Percentiles rank a stretch among this genome's conserved stretches.
Conservation (phyloP, 1,140 invertebrate species). For the Eumeta japonica region DNA sequence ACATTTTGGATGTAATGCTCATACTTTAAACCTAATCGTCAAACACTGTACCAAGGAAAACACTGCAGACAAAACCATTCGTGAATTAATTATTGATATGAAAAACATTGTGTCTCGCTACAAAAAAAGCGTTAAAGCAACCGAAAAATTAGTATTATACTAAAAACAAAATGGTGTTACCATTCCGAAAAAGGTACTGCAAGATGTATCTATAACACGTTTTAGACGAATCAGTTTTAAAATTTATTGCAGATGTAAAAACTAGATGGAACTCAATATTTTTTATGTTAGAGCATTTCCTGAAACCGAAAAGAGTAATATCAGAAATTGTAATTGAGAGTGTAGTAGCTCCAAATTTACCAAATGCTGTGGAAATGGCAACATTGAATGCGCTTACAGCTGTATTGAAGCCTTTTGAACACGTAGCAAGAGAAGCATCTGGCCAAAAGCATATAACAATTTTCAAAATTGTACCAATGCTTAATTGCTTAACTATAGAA, state of each 20-base stretch:
- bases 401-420: too few species aligned
- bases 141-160: slow-evolving; percentile 2
- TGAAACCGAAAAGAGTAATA: slow-evolving; percentile 8
- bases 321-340: slow-evolving; percentile 14
- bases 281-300: slow-evolving; percentile 15
- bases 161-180: slow-evolving; percentile 3
- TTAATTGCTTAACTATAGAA: slow-evolving; percentile 17
- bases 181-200: neutral
- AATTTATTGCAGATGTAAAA: too few species aligned
- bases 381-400: slow-evolving; percentile 12
- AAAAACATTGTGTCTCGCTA: slow-evolving; percentile 2
- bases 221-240: slow-evolving; percentile 9
- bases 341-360: too few species aligned
- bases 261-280: slow-evolving; percentile 15
- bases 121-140: slow-evolving; percentile 1
- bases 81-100: neutral
- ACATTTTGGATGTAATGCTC: slow-evolving; percentile 2
- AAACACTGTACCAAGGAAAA: neutral
- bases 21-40: slow-evolving; percentile 2
- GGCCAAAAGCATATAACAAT: slow-evolving; percentile 17
- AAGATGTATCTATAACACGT: slow-evolving; percentile 6
- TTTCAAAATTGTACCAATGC: slow-evolving; percentile 16
- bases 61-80: neutral
- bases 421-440: slow-evolving; percentile 15
- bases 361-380: slow-evolving; percentile 16